Conservation (phyloP, 2,888 invertebrate species). For the Cheilosia urbana region DNA sequence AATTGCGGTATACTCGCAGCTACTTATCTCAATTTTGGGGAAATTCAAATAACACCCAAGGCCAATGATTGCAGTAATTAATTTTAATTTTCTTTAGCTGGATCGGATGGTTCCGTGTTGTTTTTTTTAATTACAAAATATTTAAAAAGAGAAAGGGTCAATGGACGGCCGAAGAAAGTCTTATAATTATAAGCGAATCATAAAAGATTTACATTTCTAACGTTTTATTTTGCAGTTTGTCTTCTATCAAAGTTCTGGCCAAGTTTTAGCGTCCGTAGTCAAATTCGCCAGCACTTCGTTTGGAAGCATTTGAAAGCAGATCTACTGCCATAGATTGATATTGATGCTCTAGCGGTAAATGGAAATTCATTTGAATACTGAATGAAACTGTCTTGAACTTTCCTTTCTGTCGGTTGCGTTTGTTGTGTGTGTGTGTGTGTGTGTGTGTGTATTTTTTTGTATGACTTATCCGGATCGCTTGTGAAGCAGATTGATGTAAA, state of each 20-base stretch:
- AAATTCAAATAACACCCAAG: background rate
- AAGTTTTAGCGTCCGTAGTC: background rate
- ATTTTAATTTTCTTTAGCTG: background rate
- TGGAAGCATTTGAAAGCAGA: conserved; percentile 19
- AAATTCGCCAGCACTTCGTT: background rate
- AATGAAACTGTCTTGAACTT: conserved; percentile 23
- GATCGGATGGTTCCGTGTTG: background rate
- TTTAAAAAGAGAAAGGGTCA: background rate
- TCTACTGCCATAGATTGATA: conserved; percentile 11
- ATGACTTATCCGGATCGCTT: background rate
- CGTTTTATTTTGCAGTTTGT: background rate
- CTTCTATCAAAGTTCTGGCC: background rate
- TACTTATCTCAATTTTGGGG: background rate
- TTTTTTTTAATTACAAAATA: background rate
- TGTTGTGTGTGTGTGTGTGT: background rate
- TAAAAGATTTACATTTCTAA: conserved; percentile 29
- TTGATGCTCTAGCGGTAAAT: conserved; percentile 44
- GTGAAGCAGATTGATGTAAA: conserved; percentile 1
- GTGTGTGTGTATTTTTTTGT: background rate
- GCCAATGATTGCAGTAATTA: background rate
- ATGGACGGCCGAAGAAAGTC: background rate
- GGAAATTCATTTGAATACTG: conserved; percentile 37
- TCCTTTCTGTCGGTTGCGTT: conserved; percentile 44
- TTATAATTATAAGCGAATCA: background rate
- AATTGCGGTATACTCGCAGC: background rate